Base-by-base conservation (phyloP, 2,113 vertebrate species). In the Falcunculus frontatus region DNA sequence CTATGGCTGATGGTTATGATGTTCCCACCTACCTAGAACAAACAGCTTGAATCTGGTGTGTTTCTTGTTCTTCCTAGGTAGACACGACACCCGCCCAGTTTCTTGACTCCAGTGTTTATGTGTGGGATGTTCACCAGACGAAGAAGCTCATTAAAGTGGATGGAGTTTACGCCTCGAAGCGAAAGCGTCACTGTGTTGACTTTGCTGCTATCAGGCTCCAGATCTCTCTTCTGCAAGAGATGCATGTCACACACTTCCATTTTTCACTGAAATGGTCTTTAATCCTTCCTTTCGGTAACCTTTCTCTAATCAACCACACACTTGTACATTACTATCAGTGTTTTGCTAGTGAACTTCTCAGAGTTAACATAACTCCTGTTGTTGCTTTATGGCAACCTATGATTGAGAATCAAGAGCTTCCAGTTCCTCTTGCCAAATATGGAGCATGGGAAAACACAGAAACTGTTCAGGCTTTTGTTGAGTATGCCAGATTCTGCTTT, bases 261-360 rank as follows among this genome's bases (percentile, higher is more conserved):
- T 99, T 99, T 97, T 98, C 99, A 23, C 97, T 99, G 74, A 98
- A 98, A 96, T 99, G 99, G 99, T 98, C 98, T 22, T 98, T 98
- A 10, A 95, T 99, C 79, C 97, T 99, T 50, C 99, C 99, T 7
- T 95, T 97, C 33, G 99, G 99, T 10, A 98, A 98, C 26, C 97
- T 97, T 83, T 97, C 98, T 21, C 97, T 96, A 33, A 97, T 98
- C 52, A 99, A 99, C 95, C 85, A 87, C 92, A 98, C 98, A 4
- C 97, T 99, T 88, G 97, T 99, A 76, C 97, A 86, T 60, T 99
- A 99, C 97, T 99, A 99, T 93, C 98, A 97, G 92, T 99, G 99
- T 93, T 97, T 99, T 85, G 97, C 96, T 86, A 98, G 97, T 8
- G 99, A 99, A 97, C 98, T 99, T 53, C 97, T 98, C 69, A 98